These are phyloP conservation scores for Muntiacus reevesi DNA, from an alignment of 2,113 vertebrate species.

Conservation along the genomic window DNA sequence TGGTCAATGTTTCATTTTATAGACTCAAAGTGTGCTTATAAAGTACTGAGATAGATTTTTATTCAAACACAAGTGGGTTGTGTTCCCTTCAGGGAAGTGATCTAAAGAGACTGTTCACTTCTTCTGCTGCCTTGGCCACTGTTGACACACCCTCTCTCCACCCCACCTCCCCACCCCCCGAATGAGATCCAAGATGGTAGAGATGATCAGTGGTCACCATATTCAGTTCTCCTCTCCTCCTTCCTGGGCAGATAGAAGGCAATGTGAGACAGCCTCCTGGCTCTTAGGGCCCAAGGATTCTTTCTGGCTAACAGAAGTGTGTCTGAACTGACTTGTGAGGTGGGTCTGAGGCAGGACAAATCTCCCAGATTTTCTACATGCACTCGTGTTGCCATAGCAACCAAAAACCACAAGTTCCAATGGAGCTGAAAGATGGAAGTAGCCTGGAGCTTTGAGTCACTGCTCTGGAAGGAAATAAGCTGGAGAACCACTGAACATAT, in stretches of 20 bases:
- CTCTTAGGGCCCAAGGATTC: background rate
- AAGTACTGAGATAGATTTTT: background rate
- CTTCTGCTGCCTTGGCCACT: background rate
- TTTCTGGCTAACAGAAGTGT: background rate
- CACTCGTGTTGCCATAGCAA: background rate
- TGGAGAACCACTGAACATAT: background rate
- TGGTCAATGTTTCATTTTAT: background rate
- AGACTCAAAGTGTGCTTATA: background rate
- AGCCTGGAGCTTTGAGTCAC: background rate
- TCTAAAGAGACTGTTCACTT: background rate
- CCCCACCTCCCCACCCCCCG: rapidly evolving
- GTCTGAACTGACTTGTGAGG: background rate
- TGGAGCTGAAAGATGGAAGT: background rate
- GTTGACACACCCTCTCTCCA: background rate
- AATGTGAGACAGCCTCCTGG: background rate
- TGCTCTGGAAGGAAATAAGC: background rate
- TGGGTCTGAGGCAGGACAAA: background rate
- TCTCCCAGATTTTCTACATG: background rate
- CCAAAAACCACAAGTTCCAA: background rate
- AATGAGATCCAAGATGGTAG: background rate
- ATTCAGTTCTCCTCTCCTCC: background rate
- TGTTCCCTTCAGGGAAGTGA: background rate
- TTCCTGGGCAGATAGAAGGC: background rate
- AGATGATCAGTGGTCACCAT: background rate
- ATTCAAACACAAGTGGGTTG: background rate